Base-by-base conservation (phyloP, 2,797 vertebrate genomes). In the Poliocrania exsul region DNA sequence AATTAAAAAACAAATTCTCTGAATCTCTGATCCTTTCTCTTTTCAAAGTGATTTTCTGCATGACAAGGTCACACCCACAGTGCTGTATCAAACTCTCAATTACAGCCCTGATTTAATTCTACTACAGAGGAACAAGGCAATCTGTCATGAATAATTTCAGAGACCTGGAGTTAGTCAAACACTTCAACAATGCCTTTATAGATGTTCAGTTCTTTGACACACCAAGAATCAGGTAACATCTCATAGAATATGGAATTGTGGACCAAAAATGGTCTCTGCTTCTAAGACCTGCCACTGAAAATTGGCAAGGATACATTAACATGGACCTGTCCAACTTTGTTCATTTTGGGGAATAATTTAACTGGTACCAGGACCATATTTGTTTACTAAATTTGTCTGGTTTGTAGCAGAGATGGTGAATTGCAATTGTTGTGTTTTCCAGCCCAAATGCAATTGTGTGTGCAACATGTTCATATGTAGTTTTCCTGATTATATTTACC, bases 171-270 rank as follows among this genome's bases (percentile, higher is more conserved):
- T 13, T 65, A 81, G 50, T 56, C 10, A 65, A 61, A 70, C 14
- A 65, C 47, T 60, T 70, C 26, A 77, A 4, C 16, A 78, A 38
- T 47, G 24, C 1, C 2, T 9, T 51, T 67, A 25, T 2, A 54
- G 25, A 56, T 16, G 15, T 5, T 60, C 9, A 66, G 28, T 61
- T 82, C 47, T 51, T 35, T 82, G 25, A 16, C 13, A 58, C 17
- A 44, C 5, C 13, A 51, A 25, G 11, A 3, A 1, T 38, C 40
- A 57, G 13, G 26, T 71, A 50, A 50, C 49, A 71, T 5, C 9
- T 8, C 8, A 21, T 20, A 28, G 8, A 54, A 24, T 11, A 10
- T 26, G 11, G 0, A 4, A 11, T 16, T 28, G 3, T 26, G 23
- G 14, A 33, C 7, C 11, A 40, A 57, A 51, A 9, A 18, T 25